Base-by-base conservation (phyloP, 2,888 invertebrate genomes). In the Lypha dubia region DNA sequence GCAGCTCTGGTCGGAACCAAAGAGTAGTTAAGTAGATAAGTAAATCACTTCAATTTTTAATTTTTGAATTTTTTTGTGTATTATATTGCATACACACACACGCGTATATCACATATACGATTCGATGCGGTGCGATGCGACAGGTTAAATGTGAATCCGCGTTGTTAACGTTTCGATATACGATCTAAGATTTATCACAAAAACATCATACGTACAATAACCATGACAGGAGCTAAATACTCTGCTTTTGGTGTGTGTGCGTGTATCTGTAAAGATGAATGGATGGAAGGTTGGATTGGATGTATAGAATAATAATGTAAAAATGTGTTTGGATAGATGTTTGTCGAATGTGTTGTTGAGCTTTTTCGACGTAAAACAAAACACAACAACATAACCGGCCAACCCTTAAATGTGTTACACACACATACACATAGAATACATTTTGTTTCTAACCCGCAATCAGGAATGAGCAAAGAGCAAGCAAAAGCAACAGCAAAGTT, bases 181-280 rank as follows among this genome's bases (percentile, higher is more conserved):
- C 90, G 88, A 89, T 90, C 89, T 89, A 88, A 90, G 90, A 90
- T 90, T 91, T 91, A 90, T 90, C 90, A 90, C 90, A 90, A 90
- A 90, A 77, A 79, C 84, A 84, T 84, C 84, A 84, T 65, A 67
- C 24, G 44, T 38, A 76, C 89, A 84, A 80, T 67, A 63, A 41
- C 75, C 90, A 88, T 89, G 89, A 90, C 90, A 90, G 88, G 86
- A 88, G 89, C 89, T 89, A 88, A 89, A 88, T 88, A 82, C 80
- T 68, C 73, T 81, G 70, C 51, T 83, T 46, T 41, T 13, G 15
- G 11, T 60, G 62, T 24, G 13, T 67, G 65, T 60, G 20, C n/a
- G 24, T 2, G 51, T 44, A 22, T 7, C 41, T 53, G 32, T 15
- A 38, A 32, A 20, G 15, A 32, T 41, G 58, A 24, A 22, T 46